Evolutionary conservation across 2,113 vertebrate genomes (phyloP).

Genomic region (Epinephelus moara): DNA sequence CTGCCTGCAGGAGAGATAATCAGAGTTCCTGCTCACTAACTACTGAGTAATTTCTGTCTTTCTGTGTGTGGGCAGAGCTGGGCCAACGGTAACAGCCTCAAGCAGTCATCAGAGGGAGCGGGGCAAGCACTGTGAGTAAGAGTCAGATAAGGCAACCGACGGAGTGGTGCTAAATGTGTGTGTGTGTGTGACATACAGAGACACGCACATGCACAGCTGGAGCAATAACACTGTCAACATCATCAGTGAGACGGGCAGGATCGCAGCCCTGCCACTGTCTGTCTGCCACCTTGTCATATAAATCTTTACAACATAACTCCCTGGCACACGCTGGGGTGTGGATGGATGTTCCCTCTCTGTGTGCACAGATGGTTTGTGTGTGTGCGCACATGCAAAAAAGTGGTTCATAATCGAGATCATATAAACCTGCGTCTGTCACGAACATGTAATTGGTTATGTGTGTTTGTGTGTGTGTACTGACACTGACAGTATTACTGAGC

Average conservation of each 20-base stretch:
- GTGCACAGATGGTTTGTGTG: conserved; percentile 49
- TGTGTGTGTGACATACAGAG: no score
- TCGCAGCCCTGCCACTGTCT: conserved; percentile 51
- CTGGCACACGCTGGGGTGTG: conserved; percentile 53
- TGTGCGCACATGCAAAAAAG: conserved; percentile 7
- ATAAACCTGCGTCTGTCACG: conserved; percentile 58
- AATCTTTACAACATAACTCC: conserved; percentile 52
- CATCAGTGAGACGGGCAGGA: conserved; percentile 24
- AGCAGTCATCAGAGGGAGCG: conserved; percentile 18
- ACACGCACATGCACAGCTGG: background rate
- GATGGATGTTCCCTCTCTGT: conserved; percentile 50
- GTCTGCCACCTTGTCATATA: conserved; percentile 70
- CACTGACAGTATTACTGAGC: conserved; percentile 59
- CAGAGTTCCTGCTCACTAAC: conserved; percentile 34
- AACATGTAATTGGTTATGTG: conserved; percentile 33
- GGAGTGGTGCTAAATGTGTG: background rate
- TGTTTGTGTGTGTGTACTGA: conserved; percentile 1
- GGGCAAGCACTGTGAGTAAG: background rate
- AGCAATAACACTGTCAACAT: conserved; percentile 54
- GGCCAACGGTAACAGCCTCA: conserved; percentile 34
- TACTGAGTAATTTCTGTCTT: conserved; percentile 31
- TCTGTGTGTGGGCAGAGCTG: conserved; percentile 37
- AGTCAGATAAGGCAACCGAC: conserved; percentile 52
- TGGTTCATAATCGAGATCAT: conserved; percentile 36
- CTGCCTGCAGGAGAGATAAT: conserved; percentile 61